Evolutionary conservation across 2,797 vertebrate genomes (phyloP), one percentile per base, ranked within the genome.

Genomic region (Coranthus polyacanthus): DNA sequence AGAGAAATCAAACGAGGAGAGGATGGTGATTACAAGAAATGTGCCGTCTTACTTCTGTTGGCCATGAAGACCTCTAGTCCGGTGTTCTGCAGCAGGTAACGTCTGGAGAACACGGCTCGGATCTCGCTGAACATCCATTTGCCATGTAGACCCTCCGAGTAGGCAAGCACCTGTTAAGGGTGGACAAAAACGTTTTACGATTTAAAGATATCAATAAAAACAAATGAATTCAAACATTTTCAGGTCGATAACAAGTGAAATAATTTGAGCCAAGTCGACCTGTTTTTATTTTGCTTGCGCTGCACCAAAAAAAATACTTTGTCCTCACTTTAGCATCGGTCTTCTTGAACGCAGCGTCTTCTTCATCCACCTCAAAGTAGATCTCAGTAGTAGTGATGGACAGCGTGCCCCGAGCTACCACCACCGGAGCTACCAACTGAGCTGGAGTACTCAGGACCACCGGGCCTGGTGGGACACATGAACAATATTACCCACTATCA

Each of bases 121-220:
- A 99, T 99, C 92, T 99, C 98, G 10, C 98, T 99, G 95, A 99
- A 99, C 98, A 99, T 99, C 98, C 98, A 99, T 90, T 99, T 99
- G 44, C 98, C 98, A 59, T 99, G 98, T 54, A 99, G 95, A 20
- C 98, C 98, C 84, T 99, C 98, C 0, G 98, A 97, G 85, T 99
- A 99, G 1, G 95, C 96, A 20, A 99, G 95, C 6, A 99, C 96
- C 98, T 99, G 90, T 49, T 38, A 17, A 46, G 16, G 12, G 17
- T 7, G 42, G 32, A 41, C 6, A 16, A 26, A 36, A 1, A 20
- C 16, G 2, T 17, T 5, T 20, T 13, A 5, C 6, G 3, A 2
- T 26, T n/a, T 11, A n/a, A 18, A 24, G 8, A 52, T 5, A 37
- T 11, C 36, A n/a, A 21, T 5, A 29, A 12, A 17, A 0, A 57